Evolutionary conservation across 2,797 vertebrate genomes (phyloP).

Genomic region (Spondyliosoma cantharus): DNA sequence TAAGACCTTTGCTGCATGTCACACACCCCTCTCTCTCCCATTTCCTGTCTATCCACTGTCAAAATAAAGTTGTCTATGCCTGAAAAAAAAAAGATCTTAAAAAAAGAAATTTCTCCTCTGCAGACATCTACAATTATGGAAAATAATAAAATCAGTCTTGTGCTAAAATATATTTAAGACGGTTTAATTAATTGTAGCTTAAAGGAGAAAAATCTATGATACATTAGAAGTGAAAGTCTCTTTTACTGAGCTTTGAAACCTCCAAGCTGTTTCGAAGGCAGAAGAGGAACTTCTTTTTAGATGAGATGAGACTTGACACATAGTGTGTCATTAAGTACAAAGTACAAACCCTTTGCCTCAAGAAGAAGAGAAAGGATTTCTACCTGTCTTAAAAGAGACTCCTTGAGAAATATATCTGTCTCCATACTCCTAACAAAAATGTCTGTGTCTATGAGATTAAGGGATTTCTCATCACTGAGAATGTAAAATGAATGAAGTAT

Average conservation of each 20-base stretch:
- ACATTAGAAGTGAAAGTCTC: not conserved
- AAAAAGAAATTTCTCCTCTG: no score
- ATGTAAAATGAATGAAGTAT: constrained; percentile 2
- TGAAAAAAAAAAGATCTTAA: no score
- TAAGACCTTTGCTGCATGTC: no score
- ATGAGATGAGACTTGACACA: constrained; percentile 29
- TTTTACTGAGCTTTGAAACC: constrained; percentile 26
- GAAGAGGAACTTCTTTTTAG: constrained; percentile 25
- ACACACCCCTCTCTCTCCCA: no score
- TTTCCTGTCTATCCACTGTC: no score
- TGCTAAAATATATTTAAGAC: not conserved
- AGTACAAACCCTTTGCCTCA: constrained; percentile 7
- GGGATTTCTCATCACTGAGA: constrained; percentile 1
- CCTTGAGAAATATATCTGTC: constrained; percentile 4
- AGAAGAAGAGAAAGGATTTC: not conserved
- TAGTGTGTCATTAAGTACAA: constrained; percentile 8
- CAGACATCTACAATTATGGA: not conserved
- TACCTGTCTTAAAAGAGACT: not conserved
- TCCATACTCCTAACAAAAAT: not conserved
- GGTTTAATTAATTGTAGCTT: constrained; percentile 3
- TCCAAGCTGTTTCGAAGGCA: constrained; percentile 14
- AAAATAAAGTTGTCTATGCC: no score
- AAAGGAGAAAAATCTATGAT: constrained; percentile 23
- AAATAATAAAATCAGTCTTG: constrained; percentile 13
- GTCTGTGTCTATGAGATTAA: not conserved